Evolutionary conservation across 2,797 vertebrate species (phyloP), one percentile per base, ranked within the genome.

Genomic region (Arctocebus calabarensis): DNA sequence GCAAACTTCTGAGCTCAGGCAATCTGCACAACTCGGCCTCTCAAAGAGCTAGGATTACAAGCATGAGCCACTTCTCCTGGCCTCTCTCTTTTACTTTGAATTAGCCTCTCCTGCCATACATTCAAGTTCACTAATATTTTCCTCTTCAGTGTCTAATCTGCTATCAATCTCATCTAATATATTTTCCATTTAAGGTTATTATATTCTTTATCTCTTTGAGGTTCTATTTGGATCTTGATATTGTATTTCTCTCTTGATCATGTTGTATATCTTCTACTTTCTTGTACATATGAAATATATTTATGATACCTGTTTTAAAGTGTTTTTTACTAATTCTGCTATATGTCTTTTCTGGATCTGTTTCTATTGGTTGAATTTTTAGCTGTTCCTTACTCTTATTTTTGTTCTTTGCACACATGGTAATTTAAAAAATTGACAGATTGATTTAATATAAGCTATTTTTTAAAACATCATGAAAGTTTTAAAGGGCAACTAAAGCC

Each of bases 401-500:
- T 82, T 66, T 79, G 11, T 74, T 85, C 32, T 81, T 81, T 86
- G 19, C 17, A 71, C 45, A 16, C 6, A 61, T 43, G 5, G 37
- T 48, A 45, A 62, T 43, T 66, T 20, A 48, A 20, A 57, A 84
- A 61, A 79, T 23, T 16, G 78, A 62, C 10, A 84, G 59, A 43
- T 61, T 64, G 17, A 23, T 57, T 82, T 61, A 70, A 71, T 57
- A 77, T 19, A 87, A 91, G 32, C 83, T 40, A 86, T 66, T 25
- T 90, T 94, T 96, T 82, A 66, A 85, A 66, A 43, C n/a, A 79
- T 34, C 8, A 79, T 93, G 48, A 94, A 79, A 23, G 20, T 55
- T 45, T 71, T 73, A 45, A 81, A 84, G n/a, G 27, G 32, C 64
- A 62, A 82, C 23, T 8, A 92, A 81, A 64, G 37, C 66, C 14